Base-by-base conservation (phyloP, 2,888 invertebrate genomes). In the Trisateles emortualis region DNA sequence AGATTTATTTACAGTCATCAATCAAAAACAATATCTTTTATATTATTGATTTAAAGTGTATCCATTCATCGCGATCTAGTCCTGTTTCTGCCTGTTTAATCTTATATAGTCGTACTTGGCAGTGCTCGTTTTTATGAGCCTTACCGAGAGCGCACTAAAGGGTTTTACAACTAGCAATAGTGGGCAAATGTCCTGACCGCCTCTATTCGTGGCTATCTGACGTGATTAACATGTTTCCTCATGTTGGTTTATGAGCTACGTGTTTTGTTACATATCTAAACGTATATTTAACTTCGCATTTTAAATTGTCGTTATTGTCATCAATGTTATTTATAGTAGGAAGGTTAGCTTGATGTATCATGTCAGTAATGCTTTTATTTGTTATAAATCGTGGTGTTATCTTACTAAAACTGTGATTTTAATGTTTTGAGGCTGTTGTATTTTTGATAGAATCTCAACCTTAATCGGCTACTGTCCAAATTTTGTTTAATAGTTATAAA, bases 121-220 rank as follows among this genome's bases (percentile, higher is more conserved):
- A 36, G 32, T 56, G 46, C 35, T 41, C 40, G 53, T 17, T 66
- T 86, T 87, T 84, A 87, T 79, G 76, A 76, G 66, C 77, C 73
- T 78, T 81, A 79, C 80, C 76, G 79, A 79, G 78, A 84, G 76
- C 78, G 81, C 76, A 76, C 77, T 87, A 80, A 86, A 82, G 76
- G 79, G 76, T 82, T 86, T 85, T 72, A 79, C 61, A 72, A 53
- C 78, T 56, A 50, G 64, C 52, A 70, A 72, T 72, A 70, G 52
- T 59, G 60, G 58, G 57, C 52, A 59, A 59, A 64, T 66, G 57
- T 45, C 55, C 57, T 59, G 44, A 51, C 50, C 60, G 58, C 44
- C 55, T 61, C 58, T 64, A 68, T 65, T 68, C 49, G 44, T 38
- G 52, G 58, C 54, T 65, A 67, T 71, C 64, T 60, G 14, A 40